Evolutionary conservation across 2,888 invertebrate species (phyloP), one percentile per base, ranked within the genome.

Genomic region (Phengaris arion): DNA sequence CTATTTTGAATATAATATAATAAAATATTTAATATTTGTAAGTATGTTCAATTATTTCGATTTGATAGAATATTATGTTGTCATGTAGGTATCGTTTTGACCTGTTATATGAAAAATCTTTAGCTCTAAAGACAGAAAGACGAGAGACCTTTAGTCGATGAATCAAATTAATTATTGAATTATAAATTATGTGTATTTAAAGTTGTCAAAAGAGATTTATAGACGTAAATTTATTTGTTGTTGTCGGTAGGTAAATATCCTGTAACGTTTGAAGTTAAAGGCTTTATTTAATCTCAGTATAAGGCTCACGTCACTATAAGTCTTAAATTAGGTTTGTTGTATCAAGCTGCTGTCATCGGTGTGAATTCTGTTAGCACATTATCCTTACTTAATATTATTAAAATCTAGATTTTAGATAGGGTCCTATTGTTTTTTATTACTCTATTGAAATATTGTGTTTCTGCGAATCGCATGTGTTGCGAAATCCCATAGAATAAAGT

Each of bases 11-110:
- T 64, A 35, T n/a, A n/a, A n/a, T n/a, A 64, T 12, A 2, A 35
- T 35, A 64, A 64, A 2, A 64, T 59, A 22, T 22, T 22, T 22
- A 22, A 22, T 22, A 0, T 22, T 22, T 22, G 10, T 22, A 64
- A 64, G n/a, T 10, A 64, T 64, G 9, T 12, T 10, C 59, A 64
- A 57, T 57, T 57, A 57, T 35, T 57, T 64, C 15, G 15, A 57
- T 64, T 22, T 64, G 59, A 64, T 64, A 64, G 59, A 22, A 59
- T 64, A 64, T 64, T 22, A 64, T 8, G 35, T 64, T 64, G 59
- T 10, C 59, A 64, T 22, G 10, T 64, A 10, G 35, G 15, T 64
- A 64, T 35, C 59, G 35, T 22, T 64, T 64, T 64, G 59, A 64
- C 22, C 59, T 22, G 59, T 64, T 64, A 9, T 35, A 35, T 64